Evolutionary conservation across 2,113 vertebrate genomes (phyloP), one percentile per base, ranked within the genome.

Genomic region (Nothobranchius furzeri): DNA sequence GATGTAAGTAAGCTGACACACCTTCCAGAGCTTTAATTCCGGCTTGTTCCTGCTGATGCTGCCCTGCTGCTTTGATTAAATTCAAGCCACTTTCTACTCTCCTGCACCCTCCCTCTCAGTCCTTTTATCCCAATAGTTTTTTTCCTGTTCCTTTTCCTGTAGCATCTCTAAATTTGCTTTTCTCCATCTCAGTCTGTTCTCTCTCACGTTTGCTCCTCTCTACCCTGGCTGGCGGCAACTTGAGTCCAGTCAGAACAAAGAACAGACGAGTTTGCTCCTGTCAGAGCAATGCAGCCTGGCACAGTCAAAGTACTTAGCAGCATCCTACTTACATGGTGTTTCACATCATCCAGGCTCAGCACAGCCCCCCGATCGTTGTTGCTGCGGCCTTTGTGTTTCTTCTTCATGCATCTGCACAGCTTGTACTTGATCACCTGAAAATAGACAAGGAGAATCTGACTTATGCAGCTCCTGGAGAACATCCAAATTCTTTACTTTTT

Each of bases 331-430:
- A 98, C 97, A 42, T 99, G 96, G 90, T 94, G 96, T 74, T 98
- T 98, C 80, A 99, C 96, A 62, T 99, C 96, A 15, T 99, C 96
- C 94, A 99, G 94, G 90, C 95, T 98, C 87, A 99, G 94, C 7
- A 95, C 94, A 7, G 96, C 94, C 57, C 96, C 97, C 66, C 96
- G 94, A 91, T 99, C 96, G 0, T 94, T 95, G 89, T 95, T 99
- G 93, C 91, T 97, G 75, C 94, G 96, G 76, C 95, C 92, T 87
- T 98, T 97, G 89, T 95, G 94, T 87, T 93, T 96, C 90, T 96
- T 97, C 89, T 93, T 95, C 84, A 93, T 92, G 60, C 96, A 88
- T 56, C 94, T 93, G 89, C 96, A 98, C 84, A 99, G 82, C 79
- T 95, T 96, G 90, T 94, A 95, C 89, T 96, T 99, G 79, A 99